phyloP scores from a whole-genome alignment of 1,140 invertebrate species.

The Diploscapter pachys region DNA sequence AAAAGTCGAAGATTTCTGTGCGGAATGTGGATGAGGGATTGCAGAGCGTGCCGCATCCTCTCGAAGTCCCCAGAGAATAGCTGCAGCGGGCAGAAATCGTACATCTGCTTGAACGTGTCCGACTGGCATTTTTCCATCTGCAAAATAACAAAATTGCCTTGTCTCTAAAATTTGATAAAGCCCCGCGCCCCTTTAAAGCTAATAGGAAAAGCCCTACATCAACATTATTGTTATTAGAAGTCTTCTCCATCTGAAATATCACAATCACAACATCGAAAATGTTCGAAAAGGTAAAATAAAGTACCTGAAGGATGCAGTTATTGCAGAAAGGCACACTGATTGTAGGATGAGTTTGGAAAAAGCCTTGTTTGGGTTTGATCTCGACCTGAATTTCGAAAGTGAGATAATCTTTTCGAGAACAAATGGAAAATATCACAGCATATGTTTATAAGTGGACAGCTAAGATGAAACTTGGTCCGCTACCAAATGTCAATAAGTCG shows the following conservation, averaged over 20 bases:
- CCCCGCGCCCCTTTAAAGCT: too few species aligned
- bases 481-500: not conserved
- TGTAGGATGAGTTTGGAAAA: constrained; percentile 43
- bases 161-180: too few species aligned
- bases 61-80: constrained; percentile 48
- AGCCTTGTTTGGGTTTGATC: constrained; percentile 49
- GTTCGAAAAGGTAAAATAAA: constrained; percentile 19
- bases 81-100: constrained; percentile 56
- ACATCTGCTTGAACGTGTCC: constrained; percentile 47
- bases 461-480: not conserved
- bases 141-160: constrained; percentile 14
- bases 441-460: too few species aligned
- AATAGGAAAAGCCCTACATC: too few species aligned
- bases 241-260: too few species aligned
- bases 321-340: constrained; percentile 51
- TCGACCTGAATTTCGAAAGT: constrained; percentile 37
- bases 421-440: too few species aligned
- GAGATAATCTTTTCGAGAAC: too few species aligned
- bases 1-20: constrained; percentile 56
- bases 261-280: too few species aligned
- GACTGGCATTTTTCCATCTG: constrained; percentile 53
- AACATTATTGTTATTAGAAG: too few species aligned
- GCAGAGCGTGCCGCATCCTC: constrained; percentile 45
- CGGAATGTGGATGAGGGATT: constrained; percentile 46
- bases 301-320: constrained; percentile 55